These are phyloP conservation scores for Saccostrea cuccullata DNA, from an alignment of 1,140 invertebrate species.

Conservation along the genomic window DNA sequence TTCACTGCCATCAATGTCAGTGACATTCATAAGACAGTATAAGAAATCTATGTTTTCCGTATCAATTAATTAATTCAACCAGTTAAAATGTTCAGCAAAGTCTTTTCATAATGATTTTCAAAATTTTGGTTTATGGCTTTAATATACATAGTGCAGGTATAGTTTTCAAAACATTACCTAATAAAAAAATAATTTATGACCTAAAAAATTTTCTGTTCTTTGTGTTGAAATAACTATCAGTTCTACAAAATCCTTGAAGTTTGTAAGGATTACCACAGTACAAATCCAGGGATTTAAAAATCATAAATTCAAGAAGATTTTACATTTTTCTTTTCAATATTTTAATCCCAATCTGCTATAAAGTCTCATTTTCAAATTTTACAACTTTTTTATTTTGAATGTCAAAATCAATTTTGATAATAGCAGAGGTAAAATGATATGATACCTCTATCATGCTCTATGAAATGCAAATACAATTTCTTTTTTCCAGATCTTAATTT, in stretches of 20 bases:
- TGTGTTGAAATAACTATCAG: neutral
- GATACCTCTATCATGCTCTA: neutral
- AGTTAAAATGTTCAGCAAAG: too few relatives aligned
- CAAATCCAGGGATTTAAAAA: slow-evolving; percentile 28
- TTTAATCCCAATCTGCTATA: slow-evolving; percentile 3
- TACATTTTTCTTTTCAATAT: neutral
- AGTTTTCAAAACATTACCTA: too few relatives aligned
- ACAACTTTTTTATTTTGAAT: neutral
- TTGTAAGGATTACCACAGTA: neutral
- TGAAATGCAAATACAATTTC: neutral
- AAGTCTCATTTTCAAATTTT: neutral
- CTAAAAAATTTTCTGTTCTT: neutral
- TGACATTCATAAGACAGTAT: too few relatives aligned
- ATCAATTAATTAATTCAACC: too few relatives aligned
- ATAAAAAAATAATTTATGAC: neutral
- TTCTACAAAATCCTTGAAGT: neutral
- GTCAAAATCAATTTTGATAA: neutral
- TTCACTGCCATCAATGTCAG: too few relatives aligned
- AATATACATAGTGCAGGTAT: too few relatives aligned
- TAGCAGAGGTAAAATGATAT: neutral
- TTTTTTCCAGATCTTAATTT: neutral
- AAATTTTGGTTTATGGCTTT: too few relatives aligned
- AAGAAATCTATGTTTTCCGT: too few relatives aligned
- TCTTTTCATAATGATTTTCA: too few relatives aligned
- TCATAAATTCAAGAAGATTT: neutral